A percentile compares a stretch with the other conserved stretches of the same genome.
These are phyloP conservation scores for Lithobius niger DNA, from an alignment of 1,140 invertebrate species.

Conservation along the genomic window DNA sequence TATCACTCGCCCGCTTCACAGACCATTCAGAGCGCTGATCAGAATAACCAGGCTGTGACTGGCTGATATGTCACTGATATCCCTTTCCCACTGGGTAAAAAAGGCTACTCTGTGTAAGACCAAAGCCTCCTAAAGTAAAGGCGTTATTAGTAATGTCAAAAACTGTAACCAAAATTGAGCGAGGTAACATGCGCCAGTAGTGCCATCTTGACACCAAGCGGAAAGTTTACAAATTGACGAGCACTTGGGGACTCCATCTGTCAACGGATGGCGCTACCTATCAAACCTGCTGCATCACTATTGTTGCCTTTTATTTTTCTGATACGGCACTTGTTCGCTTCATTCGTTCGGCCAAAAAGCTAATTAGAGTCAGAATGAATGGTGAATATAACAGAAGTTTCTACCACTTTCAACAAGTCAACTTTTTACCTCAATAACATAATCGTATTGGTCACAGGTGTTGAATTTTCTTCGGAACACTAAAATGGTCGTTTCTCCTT, in stretches of 20 bases:
- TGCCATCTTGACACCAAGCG: no score
- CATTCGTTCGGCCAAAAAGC: neutral
- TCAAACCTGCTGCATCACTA: neutral
- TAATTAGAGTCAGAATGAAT: neutral
- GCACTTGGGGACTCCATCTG: neutral
- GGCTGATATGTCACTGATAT: no score
- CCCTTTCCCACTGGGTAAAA: no score
- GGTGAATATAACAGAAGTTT: neutral
- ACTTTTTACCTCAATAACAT: slow-evolving; percentile 62
- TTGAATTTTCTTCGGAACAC: slow-evolving; percentile 70
- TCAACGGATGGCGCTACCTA: neutral
- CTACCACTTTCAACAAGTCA: neutral
- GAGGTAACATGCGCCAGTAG: no score
- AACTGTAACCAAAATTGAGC: no score
- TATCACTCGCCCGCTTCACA: no score
- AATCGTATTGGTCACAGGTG: slow-evolving; percentile 81
- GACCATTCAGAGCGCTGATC: no score
- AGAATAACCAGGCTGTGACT: no score
- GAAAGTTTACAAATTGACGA: neutral
- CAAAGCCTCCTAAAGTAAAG: no score
- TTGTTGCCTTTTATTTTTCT: neutral
- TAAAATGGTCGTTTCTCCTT: slow-evolving; percentile 46
- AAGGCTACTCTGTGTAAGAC: no score
- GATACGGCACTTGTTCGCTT: neutral
- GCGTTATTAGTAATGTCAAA: no score